These are phyloP conservation scores for Cheilosia urbana DNA, from an alignment of 2,888 invertebrate genomes.

Conservation along the genomic window DNA sequence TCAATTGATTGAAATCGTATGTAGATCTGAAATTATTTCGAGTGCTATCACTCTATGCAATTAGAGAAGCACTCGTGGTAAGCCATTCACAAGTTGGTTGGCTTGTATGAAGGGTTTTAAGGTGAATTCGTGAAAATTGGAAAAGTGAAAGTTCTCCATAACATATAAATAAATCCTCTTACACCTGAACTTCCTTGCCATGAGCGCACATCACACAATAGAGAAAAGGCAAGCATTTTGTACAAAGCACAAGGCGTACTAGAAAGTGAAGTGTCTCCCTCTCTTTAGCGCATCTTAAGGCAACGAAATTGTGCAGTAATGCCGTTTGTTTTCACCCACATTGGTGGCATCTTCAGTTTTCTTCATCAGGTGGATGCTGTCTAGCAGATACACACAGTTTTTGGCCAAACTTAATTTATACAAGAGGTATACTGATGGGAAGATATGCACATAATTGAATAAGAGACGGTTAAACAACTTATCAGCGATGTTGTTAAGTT, in stretches of 20 bases:
- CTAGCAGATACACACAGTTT: not conserved
- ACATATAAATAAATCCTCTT: not conserved
- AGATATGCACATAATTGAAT: not conserved
- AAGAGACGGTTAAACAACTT: too few relatives aligned
- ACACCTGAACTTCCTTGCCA: not conserved
- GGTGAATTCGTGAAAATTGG: conserved; percentile 36
- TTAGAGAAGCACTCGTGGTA: not conserved
- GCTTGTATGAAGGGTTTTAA: not conserved
- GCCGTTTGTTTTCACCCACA: not conserved
- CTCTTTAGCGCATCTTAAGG: not conserved
- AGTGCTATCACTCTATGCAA: not conserved
- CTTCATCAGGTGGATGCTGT: not conserved
- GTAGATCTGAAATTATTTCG: not conserved
- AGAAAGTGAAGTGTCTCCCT: conserved; percentile 1
- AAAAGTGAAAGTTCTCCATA: conserved; percentile 33
- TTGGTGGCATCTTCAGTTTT: conserved; percentile 16
- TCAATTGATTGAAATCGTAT: not conserved
- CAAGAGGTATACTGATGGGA: not conserved
- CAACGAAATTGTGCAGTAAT: not conserved
- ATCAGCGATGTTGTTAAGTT: too few relatives aligned
- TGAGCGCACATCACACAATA: not conserved
- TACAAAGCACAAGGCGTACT: not conserved
- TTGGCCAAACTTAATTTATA: not conserved
- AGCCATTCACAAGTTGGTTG: not conserved
- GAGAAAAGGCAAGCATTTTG: not conserved